Base-by-base conservation (phyloP, 1,140 invertebrate genomes). In the Euborellia annulipes region DNA sequence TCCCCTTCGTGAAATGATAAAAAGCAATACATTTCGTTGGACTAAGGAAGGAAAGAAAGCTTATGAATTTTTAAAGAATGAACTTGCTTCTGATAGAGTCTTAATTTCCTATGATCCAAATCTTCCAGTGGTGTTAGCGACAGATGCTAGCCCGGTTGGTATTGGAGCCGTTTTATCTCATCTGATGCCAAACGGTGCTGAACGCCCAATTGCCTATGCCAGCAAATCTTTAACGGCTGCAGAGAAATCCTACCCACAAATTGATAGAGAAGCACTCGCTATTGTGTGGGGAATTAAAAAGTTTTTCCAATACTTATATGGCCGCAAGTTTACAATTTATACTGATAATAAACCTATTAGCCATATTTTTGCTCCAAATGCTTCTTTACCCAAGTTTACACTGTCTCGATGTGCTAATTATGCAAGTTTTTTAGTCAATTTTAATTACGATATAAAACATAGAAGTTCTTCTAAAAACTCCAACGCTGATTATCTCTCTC, bases 241-340 rank as follows among this genome's bases (percentile, higher is more conserved):
- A 3, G 62, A 73, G 51, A 51, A 57, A 51, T 69, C 64, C 43
- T 70, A 73, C 41, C 48, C 61, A 4, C 64, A 67, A 48, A 64
- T 70, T 20, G 67, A 77, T 23, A 69, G 63, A 51, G 70, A 78
- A 58, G 66, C 63, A 8, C 50, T 69, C 13, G 61, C 62, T 3
- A 63, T 75, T 13, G 47, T 72, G 1, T 74, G 59, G 53, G 65
- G 61, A 3, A 58, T 75, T 3, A 61, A 62, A 45, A 67, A 67
- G 52, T 75, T 74, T 54, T 57, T 69, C 27, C 52, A 68, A 27
- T 76, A 67, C 50, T 43, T 77, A 3, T 64, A 58, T 51, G 71
- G 71, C 22, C 48, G 58, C 14, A 42, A 56, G n/a, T 75, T 75
- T 57, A 55, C 54, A 3, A 47, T 72, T 11, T 47, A 55, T 36